Conservation (phyloP, 2,113 vertebrate genomes). For the Seriola dumerili region DNA sequence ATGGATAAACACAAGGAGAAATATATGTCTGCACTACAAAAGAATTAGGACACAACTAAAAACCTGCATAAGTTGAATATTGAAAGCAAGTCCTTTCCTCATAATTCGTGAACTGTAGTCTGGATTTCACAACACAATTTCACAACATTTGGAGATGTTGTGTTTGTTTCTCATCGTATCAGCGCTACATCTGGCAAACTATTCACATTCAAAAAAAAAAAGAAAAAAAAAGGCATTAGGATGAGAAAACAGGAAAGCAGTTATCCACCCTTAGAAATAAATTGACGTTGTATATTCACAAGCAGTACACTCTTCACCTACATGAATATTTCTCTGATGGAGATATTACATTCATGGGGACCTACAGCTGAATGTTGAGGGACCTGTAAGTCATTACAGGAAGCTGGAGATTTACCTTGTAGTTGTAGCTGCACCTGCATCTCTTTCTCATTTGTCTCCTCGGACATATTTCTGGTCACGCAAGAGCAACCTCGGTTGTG, state of each 20-base stretch:
- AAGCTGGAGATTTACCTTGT: slow-evolving; percentile 21
- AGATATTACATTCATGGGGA: slow-evolving; percentile 23
- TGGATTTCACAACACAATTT: slow-evolving; percentile 15
- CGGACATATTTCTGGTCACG: slow-evolving; percentile 37
- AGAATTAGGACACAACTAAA: not conserved
- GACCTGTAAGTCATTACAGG: slow-evolving; percentile 26
- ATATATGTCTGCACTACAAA: not conserved
- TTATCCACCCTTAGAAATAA: slow-evolving; percentile 29
- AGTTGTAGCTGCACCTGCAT: slow-evolving; percentile 37
- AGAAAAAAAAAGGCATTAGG: not conserved
- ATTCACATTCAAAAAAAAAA: not conserved
- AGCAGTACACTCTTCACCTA: slow-evolving; percentile 16
- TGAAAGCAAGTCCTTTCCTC: no score
- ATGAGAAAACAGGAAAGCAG: slow-evolving; percentile 15
- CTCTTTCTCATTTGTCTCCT: slow-evolving; percentile 36
- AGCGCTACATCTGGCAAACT: slow-evolving; percentile 9
- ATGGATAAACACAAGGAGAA: not conserved
- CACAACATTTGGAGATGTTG: slow-evolving; percentile 6
- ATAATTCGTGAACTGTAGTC: not conserved
- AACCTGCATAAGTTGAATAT: no score
- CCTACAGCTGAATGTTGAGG: slow-evolving; percentile 22
- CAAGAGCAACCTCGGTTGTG: slow-evolving; percentile 8
- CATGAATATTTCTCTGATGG: slow-evolving; percentile 33
- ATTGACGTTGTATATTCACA: slow-evolving; percentile 11
- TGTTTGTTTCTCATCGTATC: not conserved